Percentiles rank a stretch among this genome's conserved stretches.
phyloP scores from a whole-genome alignment of 1,140 invertebrate genomes.

The Cephus cinctus region DNA sequence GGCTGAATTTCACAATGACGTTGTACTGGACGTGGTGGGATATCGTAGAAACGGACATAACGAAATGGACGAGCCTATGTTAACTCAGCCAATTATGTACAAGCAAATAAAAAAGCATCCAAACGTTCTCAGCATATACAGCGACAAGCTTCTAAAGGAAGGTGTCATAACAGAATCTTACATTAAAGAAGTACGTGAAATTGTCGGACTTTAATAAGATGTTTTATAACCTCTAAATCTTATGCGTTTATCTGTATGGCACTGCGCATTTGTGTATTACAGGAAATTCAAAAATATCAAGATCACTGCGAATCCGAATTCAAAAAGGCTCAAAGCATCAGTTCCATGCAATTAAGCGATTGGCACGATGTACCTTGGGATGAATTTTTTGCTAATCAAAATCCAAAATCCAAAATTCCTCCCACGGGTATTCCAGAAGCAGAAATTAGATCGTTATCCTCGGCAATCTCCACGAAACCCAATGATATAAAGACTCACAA shows the following conservation, averaged over 20 bases:
- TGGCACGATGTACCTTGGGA: slow-evolving; percentile 89
- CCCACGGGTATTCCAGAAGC: slow-evolving; percentile 27
- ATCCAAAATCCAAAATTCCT: slow-evolving; percentile 57
- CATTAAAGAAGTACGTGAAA: slow-evolving; percentile 67
- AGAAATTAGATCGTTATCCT: slow-evolving; percentile 47
- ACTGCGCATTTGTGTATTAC: background rate
- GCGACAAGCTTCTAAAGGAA: slow-evolving; percentile 71
- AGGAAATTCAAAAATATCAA: slow-evolving; percentile 45
- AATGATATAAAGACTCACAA: slow-evolving; percentile 58
- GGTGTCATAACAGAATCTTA: slow-evolving; percentile 72
- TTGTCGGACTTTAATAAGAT: background rate
- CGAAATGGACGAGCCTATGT: slow-evolving; percentile 93
- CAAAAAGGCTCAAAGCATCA: slow-evolving; percentile 67
- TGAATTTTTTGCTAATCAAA: slow-evolving; percentile 61
- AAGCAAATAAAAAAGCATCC: slow-evolving; percentile 74
- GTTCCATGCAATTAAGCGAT: slow-evolving; percentile 67
- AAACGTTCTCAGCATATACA: slow-evolving; percentile 68
- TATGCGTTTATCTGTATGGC: background rate
- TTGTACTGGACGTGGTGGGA: slow-evolving; percentile 84
- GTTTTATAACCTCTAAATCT: background rate
- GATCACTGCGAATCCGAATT: slow-evolving; percentile 71
- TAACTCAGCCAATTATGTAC: slow-evolving; percentile 95
- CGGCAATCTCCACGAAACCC: slow-evolving; percentile 66
- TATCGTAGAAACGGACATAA: slow-evolving; percentile 91
- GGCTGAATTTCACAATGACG: slow-evolving; percentile 82